Conservation (phyloP, 2,113 vertebrate genomes). For the Gobius niger region DNA sequence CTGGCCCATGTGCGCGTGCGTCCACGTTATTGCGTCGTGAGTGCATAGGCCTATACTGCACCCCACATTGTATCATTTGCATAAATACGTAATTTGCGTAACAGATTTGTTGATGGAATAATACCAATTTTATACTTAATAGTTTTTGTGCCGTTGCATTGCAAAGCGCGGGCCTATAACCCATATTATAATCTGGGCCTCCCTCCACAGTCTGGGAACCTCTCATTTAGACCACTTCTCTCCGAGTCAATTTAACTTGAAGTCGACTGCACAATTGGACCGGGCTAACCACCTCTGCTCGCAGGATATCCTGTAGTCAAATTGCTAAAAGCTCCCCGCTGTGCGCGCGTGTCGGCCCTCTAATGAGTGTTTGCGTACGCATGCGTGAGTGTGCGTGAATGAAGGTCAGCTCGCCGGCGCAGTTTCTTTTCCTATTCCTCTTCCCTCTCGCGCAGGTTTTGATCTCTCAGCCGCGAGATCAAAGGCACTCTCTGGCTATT, state of each 20-base stretch:
- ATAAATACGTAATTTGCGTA: too few species aligned
- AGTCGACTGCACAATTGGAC: background rate
- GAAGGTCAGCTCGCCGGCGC: conserved; percentile 76
- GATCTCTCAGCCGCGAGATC: conserved; percentile 84
- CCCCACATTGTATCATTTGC: too few species aligned
- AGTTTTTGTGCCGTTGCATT: too few species aligned
- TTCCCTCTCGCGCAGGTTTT: conserved; percentile 79
- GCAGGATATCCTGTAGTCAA: conserved; percentile 61
- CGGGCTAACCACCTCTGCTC: conserved; percentile 32
- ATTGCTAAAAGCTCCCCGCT: conserved; percentile 41
- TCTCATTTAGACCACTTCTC: background rate
- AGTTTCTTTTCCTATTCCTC: conserved; percentile 72
- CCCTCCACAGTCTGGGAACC: background rate
- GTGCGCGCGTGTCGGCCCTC: conserved; percentile 14
- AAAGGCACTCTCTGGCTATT: conserved; percentile 86
- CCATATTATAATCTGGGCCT: background rate
- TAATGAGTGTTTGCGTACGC: conserved; percentile 23
- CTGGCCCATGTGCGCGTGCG: background rate
- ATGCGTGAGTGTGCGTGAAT: conserved; percentile 38
- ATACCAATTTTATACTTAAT: too few species aligned
- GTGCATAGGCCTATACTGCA: background rate
- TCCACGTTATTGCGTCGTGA: background rate
- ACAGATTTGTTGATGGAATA: too few species aligned
- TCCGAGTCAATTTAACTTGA: background rate
- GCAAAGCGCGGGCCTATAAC: background rate